A percentile compares a stretch with the other conserved stretches of the same genome.
Evolutionary conservation across 2,113 vertebrate genomes (phyloP).

Genomic region (Nycticryphes semicollaris): DNA sequence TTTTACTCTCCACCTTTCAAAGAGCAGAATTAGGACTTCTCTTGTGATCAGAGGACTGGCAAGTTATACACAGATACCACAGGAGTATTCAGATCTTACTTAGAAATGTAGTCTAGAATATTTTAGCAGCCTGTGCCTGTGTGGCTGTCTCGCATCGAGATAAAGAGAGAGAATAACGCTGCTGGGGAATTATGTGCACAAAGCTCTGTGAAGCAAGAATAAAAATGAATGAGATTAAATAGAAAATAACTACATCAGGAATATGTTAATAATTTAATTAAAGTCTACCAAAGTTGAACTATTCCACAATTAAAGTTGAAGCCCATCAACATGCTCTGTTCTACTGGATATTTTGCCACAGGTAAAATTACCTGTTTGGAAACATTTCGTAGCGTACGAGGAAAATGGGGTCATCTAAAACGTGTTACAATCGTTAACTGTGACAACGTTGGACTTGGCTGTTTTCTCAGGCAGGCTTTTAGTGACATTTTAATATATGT

Average conservation of each 20-base stretch:
- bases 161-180: slow-evolving; percentile 18
- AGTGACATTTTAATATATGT: neutral
- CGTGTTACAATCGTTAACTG: neutral
- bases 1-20: neutral
- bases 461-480: neutral
- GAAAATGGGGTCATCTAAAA: neutral
- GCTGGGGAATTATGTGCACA: slow-evolving; percentile 39
- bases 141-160: neutral
- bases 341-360: neutral
- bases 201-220: slow-evolving; percentile 54
- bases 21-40: neutral
- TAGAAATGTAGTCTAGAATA: neutral
- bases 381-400: neutral
- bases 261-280: slow-evolving; percentile 69
- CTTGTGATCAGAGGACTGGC: neutral
- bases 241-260: slow-evolving; percentile 65
- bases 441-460: neutral
- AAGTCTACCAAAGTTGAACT: slow-evolving; percentile 52
- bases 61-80: neutral
- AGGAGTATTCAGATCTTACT: neutral
- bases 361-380: neutral
- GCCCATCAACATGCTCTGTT: neutral
- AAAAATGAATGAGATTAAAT: slow-evolving; percentile 62
- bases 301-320: slow-evolving; percentile 44
- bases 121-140: neutral